These are phyloP conservation scores for Triplophysa tibetana DNA, from an alignment of 2,113 vertebrate genomes.

Conservation along the genomic window DNA sequence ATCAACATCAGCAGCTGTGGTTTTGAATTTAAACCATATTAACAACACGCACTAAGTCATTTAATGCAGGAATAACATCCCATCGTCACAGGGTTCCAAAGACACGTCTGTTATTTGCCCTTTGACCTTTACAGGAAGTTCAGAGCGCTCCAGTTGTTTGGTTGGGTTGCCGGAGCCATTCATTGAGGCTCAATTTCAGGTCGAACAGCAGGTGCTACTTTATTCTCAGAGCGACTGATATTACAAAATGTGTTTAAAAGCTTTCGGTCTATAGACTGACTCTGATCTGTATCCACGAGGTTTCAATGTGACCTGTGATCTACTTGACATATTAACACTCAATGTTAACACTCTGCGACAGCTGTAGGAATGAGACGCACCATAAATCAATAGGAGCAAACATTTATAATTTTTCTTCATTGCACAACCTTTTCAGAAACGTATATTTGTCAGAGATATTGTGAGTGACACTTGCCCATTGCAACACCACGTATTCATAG, in stretches of 20 bases:
- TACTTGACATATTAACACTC: background rate
- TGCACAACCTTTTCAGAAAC: too few relatives aligned
- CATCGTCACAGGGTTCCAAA: background rate
- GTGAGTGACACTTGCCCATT: too few relatives aligned
- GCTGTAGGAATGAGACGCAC: background rate
- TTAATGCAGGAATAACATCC: background rate
- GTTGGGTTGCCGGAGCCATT: background rate
- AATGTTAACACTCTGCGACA: slow-evolving; percentile 7
- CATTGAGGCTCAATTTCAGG: background rate
- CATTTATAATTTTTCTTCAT: too few relatives aligned
- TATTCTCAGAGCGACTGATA: too few relatives aligned
- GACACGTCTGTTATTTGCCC: slow-evolving; percentile 22
- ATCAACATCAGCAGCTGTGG: background rate
- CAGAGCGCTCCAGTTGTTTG: background rate
- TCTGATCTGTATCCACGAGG: too few relatives aligned
- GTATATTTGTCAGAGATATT: too few relatives aligned
- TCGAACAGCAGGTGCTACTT: background rate
- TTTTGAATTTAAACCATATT: background rate
- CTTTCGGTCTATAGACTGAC: too few relatives aligned
- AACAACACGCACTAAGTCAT: background rate
- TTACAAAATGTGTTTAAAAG: too few relatives aligned
- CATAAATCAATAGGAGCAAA: background rate
- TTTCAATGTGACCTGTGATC: background rate
- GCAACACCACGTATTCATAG: too few relatives aligned
- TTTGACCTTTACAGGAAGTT: slow-evolving; percentile 38